Evolutionary conservation across 1,140 invertebrate genomes (phyloP), one percentile per base, ranked within the genome.

Genomic region (Caerostris extrusa): DNA sequence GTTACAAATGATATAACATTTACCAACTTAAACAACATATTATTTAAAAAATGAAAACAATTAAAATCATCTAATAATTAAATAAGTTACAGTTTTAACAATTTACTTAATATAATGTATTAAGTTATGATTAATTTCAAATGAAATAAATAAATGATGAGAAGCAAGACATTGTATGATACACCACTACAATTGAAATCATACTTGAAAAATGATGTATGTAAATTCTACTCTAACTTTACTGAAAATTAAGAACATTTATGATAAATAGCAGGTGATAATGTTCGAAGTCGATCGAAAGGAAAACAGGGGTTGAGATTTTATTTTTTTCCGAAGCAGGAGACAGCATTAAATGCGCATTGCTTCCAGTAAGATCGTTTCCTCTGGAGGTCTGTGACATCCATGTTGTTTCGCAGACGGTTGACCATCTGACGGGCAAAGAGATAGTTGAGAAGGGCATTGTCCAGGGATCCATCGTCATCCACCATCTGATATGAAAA

Each of bases 341-440:
- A 97, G 57, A 97, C 97, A 1, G 97, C 97, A 95, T 97, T 97
- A 96, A 97, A 97, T 60, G 97, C 97, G 95, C 97, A 97, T 94
- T 97, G 97, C 94, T 97, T 97, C 97, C 97, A 97, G 95, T 97
- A 97, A 90, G 96, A 97, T 50, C 97, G 95, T 90, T 97, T 97
- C 69, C 96, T 96, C 95, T 97, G 96, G 2, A 97, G 95, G 91
- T 97, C 97, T 3, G 95, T 95, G 34, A 96, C 95, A 95, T 96
- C 96, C 90, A 96, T 95, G 94, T 96, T 96, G 88, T 95, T 96
- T 14, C 96, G 95, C 2, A 97, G 95, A n/a, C 96, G 95, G 90
- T 96, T 96, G 5, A 97, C 96, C 94, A 97, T 95, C 95, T 97
- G 96, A 94, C 97, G 97, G 93, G 96, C 96, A 95, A 97, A 96